Percentiles rank a stretch among this genome's conserved stretches.
These are phyloP conservation scores for Clarias macrocephalus DNA, from an alignment of 2,113 vertebrate genomes.

Conservation along the genomic window DNA sequence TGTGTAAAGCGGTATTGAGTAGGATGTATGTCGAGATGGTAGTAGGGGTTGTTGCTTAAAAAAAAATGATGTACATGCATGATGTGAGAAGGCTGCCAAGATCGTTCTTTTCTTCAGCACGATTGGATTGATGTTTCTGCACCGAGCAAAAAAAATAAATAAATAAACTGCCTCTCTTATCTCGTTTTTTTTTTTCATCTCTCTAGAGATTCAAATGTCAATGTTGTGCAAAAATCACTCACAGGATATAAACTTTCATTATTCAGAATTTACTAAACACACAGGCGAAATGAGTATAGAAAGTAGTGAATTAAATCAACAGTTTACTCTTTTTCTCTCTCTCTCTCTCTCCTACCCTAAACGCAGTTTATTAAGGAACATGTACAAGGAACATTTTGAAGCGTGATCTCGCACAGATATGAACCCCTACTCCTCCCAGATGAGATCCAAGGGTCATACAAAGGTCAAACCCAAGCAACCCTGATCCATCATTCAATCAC, in stretches of 20 bases:
- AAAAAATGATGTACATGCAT: conserved; percentile 5
- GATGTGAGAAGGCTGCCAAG: conserved; percentile 13
- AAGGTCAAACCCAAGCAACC: conserved; percentile 21
- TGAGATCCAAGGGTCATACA: not conserved
- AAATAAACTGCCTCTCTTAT: not conserved
- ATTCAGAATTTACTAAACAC: not conserved
- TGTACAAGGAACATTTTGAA: not conserved
- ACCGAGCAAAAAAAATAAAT: not conserved
- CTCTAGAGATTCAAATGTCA: not conserved
- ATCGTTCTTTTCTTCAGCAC: not conserved
- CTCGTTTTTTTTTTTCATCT: not conserved
- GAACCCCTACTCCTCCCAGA: conserved; percentile 17
- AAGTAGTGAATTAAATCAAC: not conserved
- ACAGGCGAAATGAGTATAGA: not conserved
- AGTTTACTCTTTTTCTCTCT: not conserved
- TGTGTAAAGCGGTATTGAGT: not conserved
- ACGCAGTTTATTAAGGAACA: not conserved
- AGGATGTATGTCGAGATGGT: not conserved
- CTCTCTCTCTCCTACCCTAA: not conserved
- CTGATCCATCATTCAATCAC: conserved; percentile 12
- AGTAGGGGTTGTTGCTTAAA: not conserved
- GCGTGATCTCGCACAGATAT: not conserved
- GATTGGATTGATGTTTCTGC: not conserved
- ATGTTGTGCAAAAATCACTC: not conserved
- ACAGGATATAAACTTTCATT: not conserved